These are phyloP conservation scores for Spermophilus dauricus DNA, from an alignment of 2,113 vertebrate genomes.

Conservation along the genomic window DNA sequence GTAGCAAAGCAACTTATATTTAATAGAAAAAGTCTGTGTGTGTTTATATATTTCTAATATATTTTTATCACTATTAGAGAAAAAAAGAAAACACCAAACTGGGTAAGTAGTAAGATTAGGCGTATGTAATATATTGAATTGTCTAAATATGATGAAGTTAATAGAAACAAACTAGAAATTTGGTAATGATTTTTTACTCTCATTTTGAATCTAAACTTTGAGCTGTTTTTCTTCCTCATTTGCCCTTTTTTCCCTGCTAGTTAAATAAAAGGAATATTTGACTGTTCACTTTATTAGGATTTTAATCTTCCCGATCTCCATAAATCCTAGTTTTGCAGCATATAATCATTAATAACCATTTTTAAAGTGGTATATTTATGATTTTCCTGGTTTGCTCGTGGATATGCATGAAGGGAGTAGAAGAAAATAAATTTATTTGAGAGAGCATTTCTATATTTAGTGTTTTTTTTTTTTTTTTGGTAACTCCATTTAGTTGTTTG, in stretches of 20 bases:
- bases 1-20: background rate
- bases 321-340: constrained; percentile 9
- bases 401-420: background rate
- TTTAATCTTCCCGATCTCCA: background rate
- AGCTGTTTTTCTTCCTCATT: background rate
- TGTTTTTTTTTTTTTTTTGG: background rate
- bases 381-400: background rate
- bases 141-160: background rate
- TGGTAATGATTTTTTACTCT: background rate
- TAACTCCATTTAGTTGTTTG: background rate
- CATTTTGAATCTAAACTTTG: background rate
- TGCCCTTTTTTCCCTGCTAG: background rate
- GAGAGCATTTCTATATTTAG: constrained; percentile 23
- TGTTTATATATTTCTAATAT: background rate
- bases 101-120: background rate
- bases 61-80: background rate
- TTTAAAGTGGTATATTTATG: background rate
- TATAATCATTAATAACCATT: background rate
- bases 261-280: background rate
- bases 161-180: background rate
- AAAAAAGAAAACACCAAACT: background rate
- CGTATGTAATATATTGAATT: background rate
- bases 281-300: background rate
- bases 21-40: background rate
- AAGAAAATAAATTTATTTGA: constrained; percentile 50